phyloP scores from a whole-genome alignment of 1,140 invertebrate genomes.

The Adelges cooleyi region DNA sequence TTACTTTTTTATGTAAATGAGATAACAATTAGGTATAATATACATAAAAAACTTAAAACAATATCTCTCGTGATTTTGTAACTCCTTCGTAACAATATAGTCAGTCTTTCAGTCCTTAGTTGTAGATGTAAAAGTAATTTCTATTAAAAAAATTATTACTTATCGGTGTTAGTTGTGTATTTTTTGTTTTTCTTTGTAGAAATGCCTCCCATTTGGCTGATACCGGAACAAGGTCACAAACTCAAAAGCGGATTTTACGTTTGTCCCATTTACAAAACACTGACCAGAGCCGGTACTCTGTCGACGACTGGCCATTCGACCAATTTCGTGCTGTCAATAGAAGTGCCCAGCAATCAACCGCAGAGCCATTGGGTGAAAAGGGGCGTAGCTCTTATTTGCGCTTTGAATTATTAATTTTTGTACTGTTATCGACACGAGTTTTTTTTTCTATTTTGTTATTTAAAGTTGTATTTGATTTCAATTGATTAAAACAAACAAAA shows the following conservation, averaged over 20 bases:
- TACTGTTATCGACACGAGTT: no score
- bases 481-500: no score
- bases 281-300: conserved; percentile 50
- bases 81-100: no score
- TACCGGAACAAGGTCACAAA: conserved; percentile 46
- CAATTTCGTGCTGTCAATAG: conserved; percentile 62
- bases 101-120: no score
- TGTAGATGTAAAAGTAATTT: no score
- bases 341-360: conserved; percentile 48
- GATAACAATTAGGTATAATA: no score
- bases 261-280: conserved; percentile 67
- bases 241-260: conserved; percentile 40
- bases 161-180: conserved; percentile 40
- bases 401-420: not conserved
- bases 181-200: conserved; percentile 38
- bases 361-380: conserved; percentile 64
- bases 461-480: no score
- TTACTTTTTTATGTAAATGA: no score
- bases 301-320: conserved; percentile 66
- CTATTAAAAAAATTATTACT: no score
- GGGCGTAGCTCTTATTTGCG: conserved; percentile 54
- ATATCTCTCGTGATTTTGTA: no score
- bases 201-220: conserved; percentile 50
- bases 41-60: no score
- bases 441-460: no score